Evolutionary conservation across 2,797 vertebrate genomes (phyloP).

Genomic region (Pseudomugil gertrudae): DNA sequence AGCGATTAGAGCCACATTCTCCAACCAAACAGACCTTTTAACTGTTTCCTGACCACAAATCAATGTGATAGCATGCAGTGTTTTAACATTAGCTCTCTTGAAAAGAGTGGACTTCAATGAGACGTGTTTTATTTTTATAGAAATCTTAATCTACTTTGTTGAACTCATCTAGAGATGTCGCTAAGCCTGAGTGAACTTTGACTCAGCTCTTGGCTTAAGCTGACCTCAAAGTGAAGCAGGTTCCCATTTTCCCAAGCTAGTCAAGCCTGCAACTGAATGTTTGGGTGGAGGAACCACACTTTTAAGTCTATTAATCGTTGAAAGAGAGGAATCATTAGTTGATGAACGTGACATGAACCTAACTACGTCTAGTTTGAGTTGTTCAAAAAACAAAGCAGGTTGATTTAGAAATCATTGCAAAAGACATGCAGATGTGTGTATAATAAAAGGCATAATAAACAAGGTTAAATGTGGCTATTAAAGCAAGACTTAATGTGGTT

Average conservation of each 20-base stretch:
- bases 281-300: conserved; percentile 35
- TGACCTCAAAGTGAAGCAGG: conserved; percentile 76
- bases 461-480: conserved; percentile 18
- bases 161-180: conserved; percentile 59
- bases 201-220: conserved; percentile 88
- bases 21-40: conserved; percentile 51
- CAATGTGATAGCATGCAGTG: background rate
- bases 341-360: conserved; percentile 21
- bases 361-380: background rate
- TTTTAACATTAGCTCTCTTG: conserved; percentile 3
- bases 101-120: background rate
- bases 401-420: conserved; percentile 31
- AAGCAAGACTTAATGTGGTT: conserved; percentile 40
- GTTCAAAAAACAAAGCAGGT: conserved; percentile 13
- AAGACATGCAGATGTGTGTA: conserved; percentile 23
- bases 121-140: conserved; percentile 5
- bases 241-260: conserved; percentile 66
- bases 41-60: background rate
- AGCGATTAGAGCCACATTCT: conserved; percentile 57
- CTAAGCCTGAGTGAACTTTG: conserved; percentile 90
- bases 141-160: conserved; percentile 72
- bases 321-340: conserved; percentile 25
- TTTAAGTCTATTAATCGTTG: conserved; percentile 31
- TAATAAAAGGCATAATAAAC: background rate
- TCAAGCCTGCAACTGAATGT: conserved; percentile 46